A percentile compares a stretch with the other conserved stretches of the same genome.
Conservation (phyloP, 2,888 invertebrate genomes). For the Cristatella mucedo region DNA sequence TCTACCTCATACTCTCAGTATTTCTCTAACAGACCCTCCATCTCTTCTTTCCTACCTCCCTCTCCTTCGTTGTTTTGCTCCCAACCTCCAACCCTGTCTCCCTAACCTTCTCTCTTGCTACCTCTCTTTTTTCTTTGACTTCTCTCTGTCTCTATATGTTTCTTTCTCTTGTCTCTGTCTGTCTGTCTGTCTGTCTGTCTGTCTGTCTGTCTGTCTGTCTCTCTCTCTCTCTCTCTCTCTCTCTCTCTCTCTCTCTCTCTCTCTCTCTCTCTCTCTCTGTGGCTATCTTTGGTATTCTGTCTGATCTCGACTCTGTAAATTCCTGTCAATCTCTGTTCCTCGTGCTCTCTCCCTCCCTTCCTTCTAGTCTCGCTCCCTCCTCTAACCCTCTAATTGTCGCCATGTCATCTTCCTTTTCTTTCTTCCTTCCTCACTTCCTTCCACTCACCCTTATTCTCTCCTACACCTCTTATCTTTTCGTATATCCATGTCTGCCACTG, state of each 20-base stretch:
- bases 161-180: neutral
- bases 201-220: conserved; percentile 9
- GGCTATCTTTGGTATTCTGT: too few species aligned
- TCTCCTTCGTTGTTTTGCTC: neutral
- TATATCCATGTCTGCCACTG: too few species aligned
- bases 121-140: neutral
- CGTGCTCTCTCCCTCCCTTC: neutral
- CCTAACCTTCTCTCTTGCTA: neutral
- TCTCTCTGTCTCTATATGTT: neutral
- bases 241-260: conserved; percentile 10
- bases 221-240: conserved; percentile 10
- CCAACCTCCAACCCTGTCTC: neutral
- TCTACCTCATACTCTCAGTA: neutral
- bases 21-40: neutral
- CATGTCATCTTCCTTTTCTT: neutral
- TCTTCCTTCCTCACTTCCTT: neutral
- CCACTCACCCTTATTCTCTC: neutral
- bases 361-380: neutral
- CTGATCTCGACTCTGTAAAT: neutral
- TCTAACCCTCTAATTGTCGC: neutral
- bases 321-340: neutral
- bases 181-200: conserved; percentile 2
- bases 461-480: too few species aligned
- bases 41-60: neutral
- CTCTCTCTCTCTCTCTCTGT: conserved; percentile 3